Conservation (phyloP, 1,140 invertebrate species). For the Drosophila aff. region DNA sequence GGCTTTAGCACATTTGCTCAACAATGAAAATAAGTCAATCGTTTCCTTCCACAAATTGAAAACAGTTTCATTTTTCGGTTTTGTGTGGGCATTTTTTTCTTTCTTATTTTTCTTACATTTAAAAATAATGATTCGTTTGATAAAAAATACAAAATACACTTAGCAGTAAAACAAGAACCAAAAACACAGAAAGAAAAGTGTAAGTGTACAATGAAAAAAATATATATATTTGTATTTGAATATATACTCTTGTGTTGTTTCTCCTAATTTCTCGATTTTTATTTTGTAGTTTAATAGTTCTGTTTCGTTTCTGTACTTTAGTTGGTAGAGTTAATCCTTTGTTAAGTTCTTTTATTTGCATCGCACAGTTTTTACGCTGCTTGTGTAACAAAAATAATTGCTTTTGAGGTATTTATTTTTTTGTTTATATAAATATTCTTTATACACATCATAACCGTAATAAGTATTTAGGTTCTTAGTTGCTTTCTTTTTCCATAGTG, state of each 20-base stretch:
- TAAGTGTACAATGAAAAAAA: slow-evolving; percentile 57
- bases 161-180: slow-evolving; percentile 30
- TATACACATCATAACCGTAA: slow-evolving; percentile 74
- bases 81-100: slow-evolving; percentile 25
- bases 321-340: slow-evolving; percentile 52
- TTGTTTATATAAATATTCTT: slow-evolving; percentile 81
- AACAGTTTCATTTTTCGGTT: slow-evolving; percentile 51
- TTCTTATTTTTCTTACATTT: slow-evolving; percentile 26
- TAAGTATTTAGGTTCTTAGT: slow-evolving; percentile 76
- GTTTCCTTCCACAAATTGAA: slow-evolving; percentile 63
- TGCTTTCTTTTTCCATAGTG: slow-evolving; percentile 68
- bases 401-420: slow-evolving; percentile 83
- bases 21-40: slow-evolving; percentile 58
- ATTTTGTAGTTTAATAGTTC: slow-evolving; percentile 39
- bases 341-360: slow-evolving; percentile 58
- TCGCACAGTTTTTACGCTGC: slow-evolving; percentile 52
- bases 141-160: slow-evolving; percentile 62
- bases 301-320: slow-evolving; percentile 53
- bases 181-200: slow-evolving; percentile 48
- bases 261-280: slow-evolving; percentile 56
- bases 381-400: slow-evolving; percentile 84
- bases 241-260: slow-evolving; percentile 45
- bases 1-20: slow-evolving; percentile 54
- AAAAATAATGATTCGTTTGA: slow-evolving; percentile 50
- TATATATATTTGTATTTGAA: slow-evolving; percentile 46